Evolutionary conservation across 2,888 invertebrate species (phyloP).

Genomic region (Odiellus spinosus): DNA sequence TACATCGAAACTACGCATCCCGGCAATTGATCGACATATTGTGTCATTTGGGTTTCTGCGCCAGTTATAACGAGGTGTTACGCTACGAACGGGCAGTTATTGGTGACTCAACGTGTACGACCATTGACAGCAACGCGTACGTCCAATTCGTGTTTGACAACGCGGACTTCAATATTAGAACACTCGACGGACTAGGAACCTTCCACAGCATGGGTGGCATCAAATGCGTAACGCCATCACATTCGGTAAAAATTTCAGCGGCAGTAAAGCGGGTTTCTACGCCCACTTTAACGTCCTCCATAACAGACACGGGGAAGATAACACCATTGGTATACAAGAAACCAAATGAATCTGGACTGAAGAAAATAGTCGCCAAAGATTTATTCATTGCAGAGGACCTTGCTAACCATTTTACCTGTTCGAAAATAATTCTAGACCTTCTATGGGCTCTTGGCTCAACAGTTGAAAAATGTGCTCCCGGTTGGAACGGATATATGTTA

Average conservation of each 20-base stretch:
- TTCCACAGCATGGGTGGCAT: no score
- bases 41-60: background rate
- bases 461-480: no score
- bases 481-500: no score
- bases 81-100: background rate
- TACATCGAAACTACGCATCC: background rate
- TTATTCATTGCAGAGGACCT: no score
- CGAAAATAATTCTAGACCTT: no score
- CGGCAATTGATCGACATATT: background rate
- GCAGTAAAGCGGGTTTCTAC: no score
- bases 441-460: background rate
- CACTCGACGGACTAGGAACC: background rate
- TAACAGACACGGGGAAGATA: no score
- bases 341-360: background rate
- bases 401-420: no score
- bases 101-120: background rate
- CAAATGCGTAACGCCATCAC: no score
- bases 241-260: no score
- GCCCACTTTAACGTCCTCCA: no score
- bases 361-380: background rate
- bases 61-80: background rate
- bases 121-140: background rate
- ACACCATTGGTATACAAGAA: no score
- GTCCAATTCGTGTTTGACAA: background rate
- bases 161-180: background rate